Percentiles rank a stretch among this genome's conserved stretches.
phyloP scores from a whole-genome alignment of 2,113 vertebrate genomes.

The Pygathrix nemaeus region DNA sequence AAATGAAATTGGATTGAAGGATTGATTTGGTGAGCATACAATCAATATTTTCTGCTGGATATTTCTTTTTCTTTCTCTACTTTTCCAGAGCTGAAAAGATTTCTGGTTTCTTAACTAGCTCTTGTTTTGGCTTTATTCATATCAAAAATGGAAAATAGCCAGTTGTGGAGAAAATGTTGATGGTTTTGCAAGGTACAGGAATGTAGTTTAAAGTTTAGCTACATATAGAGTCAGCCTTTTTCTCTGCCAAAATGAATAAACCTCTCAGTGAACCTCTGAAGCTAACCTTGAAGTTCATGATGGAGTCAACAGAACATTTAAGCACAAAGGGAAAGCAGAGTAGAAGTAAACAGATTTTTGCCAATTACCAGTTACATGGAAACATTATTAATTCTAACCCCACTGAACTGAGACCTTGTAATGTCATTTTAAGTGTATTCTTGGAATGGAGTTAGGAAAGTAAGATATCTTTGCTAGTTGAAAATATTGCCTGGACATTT shows the following conservation, averaged over 20 bases:
- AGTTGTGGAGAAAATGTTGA: slow-evolving; percentile 61
- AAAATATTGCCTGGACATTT: slow-evolving; percentile 43
- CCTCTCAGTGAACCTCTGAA: slow-evolving; percentile 61
- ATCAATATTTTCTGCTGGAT: neutral
- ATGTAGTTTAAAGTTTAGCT: slow-evolving; percentile 59
- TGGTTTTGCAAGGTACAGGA: slow-evolving; percentile 58
- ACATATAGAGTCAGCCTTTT: slow-evolving; percentile 65
- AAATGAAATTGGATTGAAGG: slow-evolving; percentile 21
- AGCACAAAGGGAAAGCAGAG: neutral
- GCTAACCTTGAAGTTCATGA: slow-evolving; percentile 66
- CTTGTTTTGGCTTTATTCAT: slow-evolving; percentile 54
- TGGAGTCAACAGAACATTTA: slow-evolving; percentile 58
- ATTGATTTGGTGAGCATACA: neutral
- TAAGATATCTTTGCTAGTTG: neutral
- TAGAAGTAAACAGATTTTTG: slow-evolving; percentile 51
- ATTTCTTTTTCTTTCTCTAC: neutral
- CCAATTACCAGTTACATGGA: slow-evolving; percentile 5
- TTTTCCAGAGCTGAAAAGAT: slow-evolving; percentile 40
- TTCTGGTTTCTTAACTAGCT: slow-evolving; percentile 16
- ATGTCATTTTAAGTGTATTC: slow-evolving; percentile 53
- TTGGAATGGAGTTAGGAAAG: neutral
- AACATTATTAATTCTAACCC: slow-evolving; percentile 59
- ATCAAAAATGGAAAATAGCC: slow-evolving; percentile 68
- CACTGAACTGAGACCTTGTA: slow-evolving; percentile 12
- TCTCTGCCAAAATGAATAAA: slow-evolving; percentile 75